These are phyloP conservation scores for Mandrillus leucophaeus DNA, from an alignment of 2,113 vertebrate species.

Conservation along the genomic window DNA sequence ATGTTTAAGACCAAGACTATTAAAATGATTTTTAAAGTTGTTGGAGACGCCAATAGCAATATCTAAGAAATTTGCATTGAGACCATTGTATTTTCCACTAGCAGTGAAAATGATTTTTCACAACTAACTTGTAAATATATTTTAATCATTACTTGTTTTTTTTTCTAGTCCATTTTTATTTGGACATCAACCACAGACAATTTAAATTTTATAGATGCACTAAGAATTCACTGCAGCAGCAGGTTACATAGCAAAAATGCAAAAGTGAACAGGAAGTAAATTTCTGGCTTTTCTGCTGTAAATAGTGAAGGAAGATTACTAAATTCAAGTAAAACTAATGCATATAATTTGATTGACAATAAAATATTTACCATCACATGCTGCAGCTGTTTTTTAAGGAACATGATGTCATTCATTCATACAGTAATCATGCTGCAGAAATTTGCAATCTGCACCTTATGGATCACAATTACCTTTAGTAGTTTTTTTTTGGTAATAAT, in stretches of 20 bases:
- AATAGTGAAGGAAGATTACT: slow-evolving; percentile 84
- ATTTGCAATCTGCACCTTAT: slow-evolving; percentile 94
- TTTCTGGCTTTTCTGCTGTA: slow-evolving; percentile 87
- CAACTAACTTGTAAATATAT: slow-evolving; percentile 77
- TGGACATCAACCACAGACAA: slow-evolving; percentile 81
- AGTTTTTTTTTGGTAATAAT: slow-evolving; percentile 88
- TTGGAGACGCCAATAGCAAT: slow-evolving; percentile 71
- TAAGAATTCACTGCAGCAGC: slow-evolving; percentile 82
- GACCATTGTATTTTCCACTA: slow-evolving; percentile 80
- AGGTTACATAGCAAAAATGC: slow-evolving; percentile 76
- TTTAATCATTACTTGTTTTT: slow-evolving; percentile 68
- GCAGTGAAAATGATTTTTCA: slow-evolving; percentile 78
- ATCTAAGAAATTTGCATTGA: slow-evolving; percentile 67
- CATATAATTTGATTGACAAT: slow-evolving; percentile 84
- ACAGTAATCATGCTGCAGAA: slow-evolving; percentile 93
- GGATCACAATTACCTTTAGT: slow-evolving; percentile 92
- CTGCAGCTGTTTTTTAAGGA: slow-evolving; percentile 91
- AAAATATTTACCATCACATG: slow-evolving; percentile 87
- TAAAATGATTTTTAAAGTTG: slow-evolving; percentile 71
- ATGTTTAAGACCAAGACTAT: slow-evolving; percentile 72
- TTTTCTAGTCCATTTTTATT: slow-evolving; percentile 69
- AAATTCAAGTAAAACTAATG: slow-evolving; percentile 84
- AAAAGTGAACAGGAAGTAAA: slow-evolving; percentile 79
- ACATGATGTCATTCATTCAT: slow-evolving; percentile 89
- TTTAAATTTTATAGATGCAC: slow-evolving; percentile 81